A percentile compares a stretch with the other conserved stretches of the same genome.
These are phyloP conservation scores for Aptenodytes forsteri DNA, from an alignment of 2,113 vertebrate species.

Conservation along the genomic window DNA sequence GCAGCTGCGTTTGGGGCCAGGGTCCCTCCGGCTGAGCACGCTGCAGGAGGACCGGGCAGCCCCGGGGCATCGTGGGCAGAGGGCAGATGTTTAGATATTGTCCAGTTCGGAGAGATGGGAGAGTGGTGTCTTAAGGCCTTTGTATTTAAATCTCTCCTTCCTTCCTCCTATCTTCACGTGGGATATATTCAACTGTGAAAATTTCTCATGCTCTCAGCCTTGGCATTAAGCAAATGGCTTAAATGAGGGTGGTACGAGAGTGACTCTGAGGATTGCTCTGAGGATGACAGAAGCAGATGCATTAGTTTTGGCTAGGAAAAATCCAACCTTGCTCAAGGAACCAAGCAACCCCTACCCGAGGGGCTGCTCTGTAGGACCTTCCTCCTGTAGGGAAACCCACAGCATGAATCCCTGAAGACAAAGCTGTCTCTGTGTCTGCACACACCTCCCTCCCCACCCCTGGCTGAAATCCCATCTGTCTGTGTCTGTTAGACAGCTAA, in stretches of 20 bases:
- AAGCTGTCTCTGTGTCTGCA: neutral
- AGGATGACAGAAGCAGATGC: neutral
- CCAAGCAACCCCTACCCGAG: neutral
- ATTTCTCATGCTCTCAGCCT: neutral
- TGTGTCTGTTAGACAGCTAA: slow-evolving; percentile 20
- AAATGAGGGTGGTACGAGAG: neutral
- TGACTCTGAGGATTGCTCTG: neutral
- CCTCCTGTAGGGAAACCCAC: neutral
- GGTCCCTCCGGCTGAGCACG: accelerated
- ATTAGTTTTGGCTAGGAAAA: neutral
- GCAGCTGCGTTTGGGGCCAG: neutral
- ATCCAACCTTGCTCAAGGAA: neutral
- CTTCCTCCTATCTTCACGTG: neutral
- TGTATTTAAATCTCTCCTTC: neutral
- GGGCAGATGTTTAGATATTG: neutral
- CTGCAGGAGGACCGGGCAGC: neutral
- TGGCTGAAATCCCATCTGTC: slow-evolving; percentile 20
- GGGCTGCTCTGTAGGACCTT: neutral
- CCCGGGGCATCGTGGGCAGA: accelerated
- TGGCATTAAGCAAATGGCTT: neutral
- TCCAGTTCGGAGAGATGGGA: neutral
- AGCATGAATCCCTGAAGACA: neutral
- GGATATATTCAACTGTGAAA: neutral
- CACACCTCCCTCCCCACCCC: neutral
- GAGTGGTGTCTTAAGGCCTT: neutral